phyloP scores from a whole-genome alignment of 2,797 vertebrate genomes.

The Synanceia verrucosa region DNA sequence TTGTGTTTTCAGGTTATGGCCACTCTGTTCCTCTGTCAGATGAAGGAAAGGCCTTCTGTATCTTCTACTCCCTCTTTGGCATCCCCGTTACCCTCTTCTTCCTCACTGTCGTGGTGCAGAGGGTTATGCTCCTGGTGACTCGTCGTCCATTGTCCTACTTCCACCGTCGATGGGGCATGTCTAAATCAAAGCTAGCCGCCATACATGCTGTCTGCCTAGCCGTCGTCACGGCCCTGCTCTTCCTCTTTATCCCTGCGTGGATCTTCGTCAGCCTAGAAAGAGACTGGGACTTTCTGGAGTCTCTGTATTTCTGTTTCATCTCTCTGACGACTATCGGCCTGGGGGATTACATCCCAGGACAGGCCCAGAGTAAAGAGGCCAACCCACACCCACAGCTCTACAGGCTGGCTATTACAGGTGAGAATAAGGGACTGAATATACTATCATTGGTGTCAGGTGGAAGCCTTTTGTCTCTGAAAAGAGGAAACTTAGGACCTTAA shows the following conservation, averaged over 20 bases:
- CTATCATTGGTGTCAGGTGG: not conserved
- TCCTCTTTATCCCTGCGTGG: slow-evolving; percentile 92
- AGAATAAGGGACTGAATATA: slow-evolving; percentile 59
- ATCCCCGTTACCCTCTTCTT: slow-evolving; percentile 95
- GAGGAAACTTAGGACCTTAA: not conserved
- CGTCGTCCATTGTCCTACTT: slow-evolving; percentile 88
- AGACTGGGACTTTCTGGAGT: slow-evolving; percentile 96
- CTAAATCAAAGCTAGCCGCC: slow-evolving; percentile 83
- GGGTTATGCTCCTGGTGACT: slow-evolving; percentile 86
- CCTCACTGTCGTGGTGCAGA: slow-evolving; percentile 91
- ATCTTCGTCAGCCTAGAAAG: slow-evolving; percentile 88
- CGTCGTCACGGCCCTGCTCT: slow-evolving; percentile 74
- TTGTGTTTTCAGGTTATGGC: slow-evolving; percentile 88
- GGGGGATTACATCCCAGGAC: slow-evolving; percentile 95
- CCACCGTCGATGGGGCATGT: slow-evolving; percentile 89
- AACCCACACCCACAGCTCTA: slow-evolving; percentile 90
- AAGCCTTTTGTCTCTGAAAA: not conserved
- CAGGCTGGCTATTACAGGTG: slow-evolving; percentile 93
- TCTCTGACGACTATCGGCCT: slow-evolving; percentile 98
- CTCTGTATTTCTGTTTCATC: slow-evolving; percentile 98
- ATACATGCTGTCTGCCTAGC: slow-evolving; percentile 86
- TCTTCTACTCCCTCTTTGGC: slow-evolving; percentile 91
- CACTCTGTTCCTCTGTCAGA: slow-evolving; percentile 96
- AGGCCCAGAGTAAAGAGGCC: slow-evolving; percentile 80
- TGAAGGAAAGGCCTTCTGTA: slow-evolving; percentile 95